These are phyloP conservation scores for Melieria picta DNA, from an alignment of 2,888 invertebrate species.

Conservation along the genomic window DNA sequence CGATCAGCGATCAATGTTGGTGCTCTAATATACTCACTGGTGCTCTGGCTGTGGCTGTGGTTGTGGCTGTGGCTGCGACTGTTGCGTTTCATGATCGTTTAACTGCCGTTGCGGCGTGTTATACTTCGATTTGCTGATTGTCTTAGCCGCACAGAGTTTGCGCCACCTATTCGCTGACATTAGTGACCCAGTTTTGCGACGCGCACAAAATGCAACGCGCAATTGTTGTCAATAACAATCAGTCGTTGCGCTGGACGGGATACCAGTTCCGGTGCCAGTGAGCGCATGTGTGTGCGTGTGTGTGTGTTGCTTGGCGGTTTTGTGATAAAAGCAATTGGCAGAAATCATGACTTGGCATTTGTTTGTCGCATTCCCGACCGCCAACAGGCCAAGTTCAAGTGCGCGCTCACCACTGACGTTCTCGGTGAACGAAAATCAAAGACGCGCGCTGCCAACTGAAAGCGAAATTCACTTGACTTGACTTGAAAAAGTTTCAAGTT, in stretches of 20 bases:
- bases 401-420: not conserved
- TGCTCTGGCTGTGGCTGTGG: not conserved
- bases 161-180: constrained; percentile 18
- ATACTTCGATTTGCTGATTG: not conserved
- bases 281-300: constrained; percentile 4
- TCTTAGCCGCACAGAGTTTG: not conserved
- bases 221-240: not conserved
- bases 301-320: not conserved
- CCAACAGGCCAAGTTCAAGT: constrained; percentile 21
- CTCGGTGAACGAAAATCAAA: no score
- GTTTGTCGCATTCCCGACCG: constrained; percentile 38
- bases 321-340: constrained; percentile 25
- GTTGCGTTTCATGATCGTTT: not conserved
- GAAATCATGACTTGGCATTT: constrained; percentile 34
- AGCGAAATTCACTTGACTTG: no score
- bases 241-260: not conserved
- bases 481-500: no score
- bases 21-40: not conserved
- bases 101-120: not conserved
- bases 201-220: constrained; percentile 1
- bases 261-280: not conserved
- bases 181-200: constrained; percentile 29
- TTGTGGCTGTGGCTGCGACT: not conserved
- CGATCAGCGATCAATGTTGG: not conserved
- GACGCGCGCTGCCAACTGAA: no score